Base-by-base conservation (phyloP, 2,113 vertebrate species). In the Stercorarius parasiticus region DNA sequence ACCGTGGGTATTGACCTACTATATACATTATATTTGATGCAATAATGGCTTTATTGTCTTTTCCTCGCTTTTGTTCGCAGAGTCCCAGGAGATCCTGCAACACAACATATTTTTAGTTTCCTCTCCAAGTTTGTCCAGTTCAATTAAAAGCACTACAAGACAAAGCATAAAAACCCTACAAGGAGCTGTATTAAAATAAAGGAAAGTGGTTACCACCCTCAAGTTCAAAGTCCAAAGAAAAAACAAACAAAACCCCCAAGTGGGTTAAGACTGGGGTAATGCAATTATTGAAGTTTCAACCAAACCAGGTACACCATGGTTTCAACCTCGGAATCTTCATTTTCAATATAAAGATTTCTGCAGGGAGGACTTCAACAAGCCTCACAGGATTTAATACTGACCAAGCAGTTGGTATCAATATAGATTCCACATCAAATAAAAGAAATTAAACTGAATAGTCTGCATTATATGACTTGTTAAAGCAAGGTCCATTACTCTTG, bases 11-110 rank as follows among this genome's bases (percentile, higher is more conserved):
- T 97, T 99, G 99, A 95, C 99, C 99, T 86, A 99, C 99, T 90
- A 99, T 99, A 78, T 99, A 99, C 99, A 99, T 99, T 95, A 99
- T 99, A 98, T 99, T 99, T 88, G 99, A 99, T 94, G 99, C 99
- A 72, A 99, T 99, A 97, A 99, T 99, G 95, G 99, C 99, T 98
- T 99, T 99, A 96, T 99, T 99, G 98, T 99, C 99, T 97, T 99
- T 99, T 42, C 99, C 99, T 98, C 99, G 98, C 95, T 99, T 99
- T 97, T 99, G 99, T 97, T 99, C 99, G 93, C 99, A 99, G 73
- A 99, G 99, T 96, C 99, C 99, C 97, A 99, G 98, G 56, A 99
- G 98, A 98, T 99, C 99, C 99, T 99, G 85, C 55, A 97, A 96
- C 66, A 71, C 27, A 72, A 88, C 22, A 67, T 20, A 74, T 13